These are phyloP conservation scores for Notechis scutatus DNA, from an alignment of 2,113 vertebrate genomes.

Conservation along the genomic window DNA sequence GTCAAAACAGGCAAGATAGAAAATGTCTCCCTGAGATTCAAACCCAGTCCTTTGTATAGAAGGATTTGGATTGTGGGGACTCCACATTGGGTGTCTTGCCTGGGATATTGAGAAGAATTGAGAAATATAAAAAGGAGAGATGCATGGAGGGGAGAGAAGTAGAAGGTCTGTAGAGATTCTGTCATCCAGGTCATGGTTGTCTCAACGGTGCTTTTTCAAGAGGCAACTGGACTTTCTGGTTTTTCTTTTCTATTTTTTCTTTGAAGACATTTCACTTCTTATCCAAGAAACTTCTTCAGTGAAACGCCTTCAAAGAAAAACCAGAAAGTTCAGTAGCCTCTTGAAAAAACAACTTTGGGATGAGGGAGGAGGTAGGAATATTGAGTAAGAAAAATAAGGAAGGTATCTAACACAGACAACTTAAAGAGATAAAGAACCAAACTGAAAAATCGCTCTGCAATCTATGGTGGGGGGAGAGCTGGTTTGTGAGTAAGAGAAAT, in stretches of 20 bases:
- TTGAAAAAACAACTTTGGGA: too few relatives aligned
- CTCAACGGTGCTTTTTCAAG: too few relatives aligned
- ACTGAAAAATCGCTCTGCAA: neutral
- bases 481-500: neutral
- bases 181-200: too few relatives aligned
- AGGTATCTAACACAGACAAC: neutral
- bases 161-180: neutral
- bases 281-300: too few relatives aligned
- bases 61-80: neutral
- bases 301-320: neutral
- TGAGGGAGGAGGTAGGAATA: neutral
- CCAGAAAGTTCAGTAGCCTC: too few relatives aligned
- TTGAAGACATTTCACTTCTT: too few relatives aligned
- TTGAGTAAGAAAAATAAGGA: neutral
- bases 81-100: neutral
- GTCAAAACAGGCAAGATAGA: neutral
- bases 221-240: too few relatives aligned
- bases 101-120: neutral
- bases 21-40: neutral
- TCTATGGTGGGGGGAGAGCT: rapidly evolving
- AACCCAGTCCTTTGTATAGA: neutral
- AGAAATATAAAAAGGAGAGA: neutral
- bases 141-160: neutral
- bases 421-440: neutral
- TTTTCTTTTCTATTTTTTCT: too few relatives aligned